Base-by-base conservation (phyloP, 2,888 invertebrate species). In the Odontothrips loti region DNA sequence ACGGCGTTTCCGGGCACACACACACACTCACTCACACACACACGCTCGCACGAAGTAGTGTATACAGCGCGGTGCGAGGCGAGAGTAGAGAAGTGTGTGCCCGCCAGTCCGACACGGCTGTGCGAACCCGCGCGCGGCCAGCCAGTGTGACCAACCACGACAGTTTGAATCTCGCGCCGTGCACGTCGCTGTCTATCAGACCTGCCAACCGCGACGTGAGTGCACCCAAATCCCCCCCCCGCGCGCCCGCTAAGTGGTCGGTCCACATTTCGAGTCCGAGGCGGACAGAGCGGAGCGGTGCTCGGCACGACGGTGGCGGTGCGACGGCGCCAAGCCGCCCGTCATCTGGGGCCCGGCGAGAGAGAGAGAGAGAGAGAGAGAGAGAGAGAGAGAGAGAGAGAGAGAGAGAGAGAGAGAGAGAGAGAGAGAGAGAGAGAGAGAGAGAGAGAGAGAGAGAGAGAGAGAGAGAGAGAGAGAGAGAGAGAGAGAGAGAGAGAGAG, bases 181-280 rank as follows among this genome's bases (percentile, higher is more conserved):
- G 68, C 68, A 68, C 68, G n/a, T n/a, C n/a, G n/a, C n/a, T 43
- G 68, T 75, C 68, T 27, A 27, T 75, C 68, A 27, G 68, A 11
- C 27, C 68, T 75, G 68, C 68, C 68, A 75, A 27, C 68, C 27
- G 68, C 58, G 58, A 75, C 68, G 68, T 75, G 68, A 75, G 68
- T 75, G 68, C 68, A 75, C 68, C 34, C 68, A 27, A 75, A 75
- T 75, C 68, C 68, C 34, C 34, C 34, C 3, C 3, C 34, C 3
- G 3, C 34, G 34, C 34, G 34, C 34, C 3, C 68, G 68, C 68
- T 75, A 75, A 75, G 68, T 75, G 68, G 68, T 27, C 68, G 27
- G 27, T 75, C 68, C n/a, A 27, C 27, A 75, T 75, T 23, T 75
- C 68, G 68, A 68, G 23, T 68, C 12, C 51, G 51, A 10, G 51